A percentile compares a stretch with the other conserved stretches of the same genome.
Evolutionary conservation across 2,113 vertebrate genomes (phyloP).

Genomic region (Acrocephalus kingi): DNA sequence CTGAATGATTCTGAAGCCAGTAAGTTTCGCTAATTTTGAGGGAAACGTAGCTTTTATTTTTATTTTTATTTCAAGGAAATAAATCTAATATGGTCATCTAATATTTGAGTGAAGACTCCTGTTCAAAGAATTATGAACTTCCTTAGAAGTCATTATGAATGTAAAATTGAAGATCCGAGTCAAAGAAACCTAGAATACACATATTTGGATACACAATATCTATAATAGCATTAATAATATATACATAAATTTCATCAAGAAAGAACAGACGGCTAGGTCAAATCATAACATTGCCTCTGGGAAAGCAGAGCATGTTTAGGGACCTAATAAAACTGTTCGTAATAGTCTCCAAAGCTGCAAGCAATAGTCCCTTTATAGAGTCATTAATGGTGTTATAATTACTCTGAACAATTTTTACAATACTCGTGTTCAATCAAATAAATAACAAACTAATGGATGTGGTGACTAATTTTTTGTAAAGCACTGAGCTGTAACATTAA

Average conservation of each 20-base stretch:
- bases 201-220: background rate
- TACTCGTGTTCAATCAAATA: background rate
- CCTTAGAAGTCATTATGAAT: background rate
- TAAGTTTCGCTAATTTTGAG: background rate
- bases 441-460: background rate
- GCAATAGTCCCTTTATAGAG: background rate
- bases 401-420: background rate
- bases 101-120: background rate
- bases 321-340: background rate
- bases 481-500: background rate
- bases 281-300: background rate
- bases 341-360: background rate
- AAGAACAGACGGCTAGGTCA: background rate
- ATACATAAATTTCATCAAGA: background rate
- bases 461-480: background rate
- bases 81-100: background rate
- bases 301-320: background rate
- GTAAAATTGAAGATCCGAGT: background rate
- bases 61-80: background rate
- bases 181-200: background rate
- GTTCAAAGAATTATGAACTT: background rate
- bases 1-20: background rate
- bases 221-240: background rate
- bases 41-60: background rate
- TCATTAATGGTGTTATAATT: background rate